A percentile compares a stretch with the other conserved stretches of the same genome.
Conservation (phyloP, 2,888 invertebrate genomes). For the Lampropteryx suffumata region DNA sequence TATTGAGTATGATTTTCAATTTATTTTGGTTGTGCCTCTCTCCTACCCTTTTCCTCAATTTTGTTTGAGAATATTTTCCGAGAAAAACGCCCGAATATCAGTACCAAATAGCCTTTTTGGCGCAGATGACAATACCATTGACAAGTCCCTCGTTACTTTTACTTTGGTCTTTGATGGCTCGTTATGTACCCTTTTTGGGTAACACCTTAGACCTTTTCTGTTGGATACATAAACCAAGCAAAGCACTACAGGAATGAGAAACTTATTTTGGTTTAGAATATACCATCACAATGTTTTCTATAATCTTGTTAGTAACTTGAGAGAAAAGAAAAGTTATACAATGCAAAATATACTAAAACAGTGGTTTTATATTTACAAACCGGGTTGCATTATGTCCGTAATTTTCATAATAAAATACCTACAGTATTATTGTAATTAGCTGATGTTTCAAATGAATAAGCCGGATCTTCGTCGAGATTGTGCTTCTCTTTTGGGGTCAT, state of each 20-base stretch:
- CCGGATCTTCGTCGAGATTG: slow-evolving; percentile 19
- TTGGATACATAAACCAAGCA: slow-evolving; percentile 5
- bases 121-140: slow-evolving; percentile 12
- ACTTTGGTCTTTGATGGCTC: slow-evolving; percentile 14
- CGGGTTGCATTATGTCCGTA: too few relatives aligned
- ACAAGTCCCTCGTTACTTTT: slow-evolving; percentile 12
- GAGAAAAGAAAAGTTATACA: too few relatives aligned
- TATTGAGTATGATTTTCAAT: slow-evolving; percentile 10
- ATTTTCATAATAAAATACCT: too few relatives aligned
- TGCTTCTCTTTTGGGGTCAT: slow-evolving; percentile 25
- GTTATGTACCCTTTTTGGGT: slow-evolving; percentile 12
- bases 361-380: too few relatives aligned
- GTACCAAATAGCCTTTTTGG: slow-evolving; percentile 7
- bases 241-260: background rate
- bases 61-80: slow-evolving; percentile 11
- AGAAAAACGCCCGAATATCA: slow-evolving; percentile 11
- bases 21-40: background rate
- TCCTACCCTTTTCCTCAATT: slow-evolving; percentile 14
- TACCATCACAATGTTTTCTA: background rate
- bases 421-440: slow-evolving; percentile 14
- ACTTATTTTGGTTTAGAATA: slow-evolving; percentile 4
- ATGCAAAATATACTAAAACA: too few relatives aligned
- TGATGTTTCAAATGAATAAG: slow-evolving; percentile 17
- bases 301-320: too few relatives aligned
- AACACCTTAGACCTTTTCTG: slow-evolving; percentile 9